These are phyloP conservation scores for Ctenopoma multispine DNA, from an alignment of 2,797 vertebrate species.

Conservation along the genomic window DNA sequence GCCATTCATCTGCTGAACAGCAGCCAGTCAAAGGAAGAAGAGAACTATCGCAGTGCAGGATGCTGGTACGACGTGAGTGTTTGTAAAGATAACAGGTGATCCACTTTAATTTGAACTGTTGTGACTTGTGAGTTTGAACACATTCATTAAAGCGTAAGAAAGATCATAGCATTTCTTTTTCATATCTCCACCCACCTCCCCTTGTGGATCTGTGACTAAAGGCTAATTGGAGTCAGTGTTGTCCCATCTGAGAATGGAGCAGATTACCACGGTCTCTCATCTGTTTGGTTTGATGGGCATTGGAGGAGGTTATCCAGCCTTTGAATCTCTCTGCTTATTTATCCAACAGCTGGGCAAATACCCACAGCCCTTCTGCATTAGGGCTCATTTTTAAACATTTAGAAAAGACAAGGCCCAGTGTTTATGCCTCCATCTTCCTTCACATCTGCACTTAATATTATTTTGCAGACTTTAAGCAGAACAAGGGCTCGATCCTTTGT, in stretches of 20 bases:
- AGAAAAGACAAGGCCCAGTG: slow-evolving; percentile 80
- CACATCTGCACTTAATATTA: slow-evolving; percentile 86
- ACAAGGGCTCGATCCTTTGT: slow-evolving; percentile 82
- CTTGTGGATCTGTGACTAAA: slow-evolving; percentile 35
- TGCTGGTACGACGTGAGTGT: slow-evolving; percentile 23
- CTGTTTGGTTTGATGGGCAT: slow-evolving; percentile 81
- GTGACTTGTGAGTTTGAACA: background rate
- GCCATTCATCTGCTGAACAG: slow-evolving; percentile 32
- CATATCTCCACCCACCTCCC: slow-evolving; percentile 28
- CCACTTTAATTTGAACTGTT: slow-evolving; percentile 29
- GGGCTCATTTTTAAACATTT: slow-evolving; percentile 84
- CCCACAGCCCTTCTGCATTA: slow-evolving; percentile 83
- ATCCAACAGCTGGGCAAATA: slow-evolving; percentile 84
- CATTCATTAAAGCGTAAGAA: slow-evolving; percentile 10
- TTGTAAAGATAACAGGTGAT: slow-evolving; percentile 46
- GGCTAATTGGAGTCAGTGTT: slow-evolving; percentile 72
- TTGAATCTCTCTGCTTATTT: slow-evolving; percentile 83
- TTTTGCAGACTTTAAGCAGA: slow-evolving; percentile 78
- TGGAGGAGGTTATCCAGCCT: slow-evolving; percentile 77
- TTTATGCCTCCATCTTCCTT: slow-evolving; percentile 82
- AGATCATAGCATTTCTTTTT: slow-evolving; percentile 3
- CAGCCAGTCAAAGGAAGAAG: slow-evolving; percentile 6
- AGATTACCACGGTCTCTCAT: slow-evolving; percentile 67
- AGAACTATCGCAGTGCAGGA: background rate
- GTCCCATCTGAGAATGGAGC: slow-evolving; percentile 57